Evolutionary conservation across 2,888 invertebrate species (phyloP), one percentile per base, ranked within the genome.

Genomic region (Colostygia pectinataria): DNA sequence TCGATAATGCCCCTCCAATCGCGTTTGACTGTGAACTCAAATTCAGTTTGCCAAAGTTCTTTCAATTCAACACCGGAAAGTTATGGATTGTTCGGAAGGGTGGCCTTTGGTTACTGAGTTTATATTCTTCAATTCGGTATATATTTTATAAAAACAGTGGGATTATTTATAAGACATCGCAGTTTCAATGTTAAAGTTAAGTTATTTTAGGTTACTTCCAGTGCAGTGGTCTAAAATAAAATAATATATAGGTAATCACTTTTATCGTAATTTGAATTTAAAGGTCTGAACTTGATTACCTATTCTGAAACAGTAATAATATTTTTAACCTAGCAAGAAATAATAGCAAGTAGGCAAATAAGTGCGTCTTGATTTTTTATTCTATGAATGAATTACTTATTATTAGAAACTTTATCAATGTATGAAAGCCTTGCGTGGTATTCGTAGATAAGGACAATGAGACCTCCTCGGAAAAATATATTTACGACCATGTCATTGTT

Each of bases 31-130:
- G 73, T 72, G 66, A 78, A 84, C 73, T 77, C 74, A 82, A 86
- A 85, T 83, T 86, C 76, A 80, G 83, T 87, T 85, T 82, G 69
- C 81, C 76, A 73, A 83, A 80, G 76, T 80, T 78, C 68, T 63
- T 69, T 69, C 70, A 68, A 77, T 77, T 71, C 71, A 66, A 63
- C 64, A 62, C 61, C 68, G 75, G 81, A 73, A 84, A 88, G 80
- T 87, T 87, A 83, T 83, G 80, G 74, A 84, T 86, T 87, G 83
- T 87, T 72, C 65, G 65, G 64, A 83, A 83, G 77, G 84, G 85
- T 76, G 74, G 45, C 47, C 29, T 60, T 70, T 67, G 62, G 64
- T 56, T 49, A 53, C 52, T 52, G 53, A 58, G 63, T 65, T 69
- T 69, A 66, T 65, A 68, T 70, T 72, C 61, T 56, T 50, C 56